phyloP scores from a whole-genome alignment of 2,888 invertebrate genomes.

The Dryadula phaetusa region DNA sequence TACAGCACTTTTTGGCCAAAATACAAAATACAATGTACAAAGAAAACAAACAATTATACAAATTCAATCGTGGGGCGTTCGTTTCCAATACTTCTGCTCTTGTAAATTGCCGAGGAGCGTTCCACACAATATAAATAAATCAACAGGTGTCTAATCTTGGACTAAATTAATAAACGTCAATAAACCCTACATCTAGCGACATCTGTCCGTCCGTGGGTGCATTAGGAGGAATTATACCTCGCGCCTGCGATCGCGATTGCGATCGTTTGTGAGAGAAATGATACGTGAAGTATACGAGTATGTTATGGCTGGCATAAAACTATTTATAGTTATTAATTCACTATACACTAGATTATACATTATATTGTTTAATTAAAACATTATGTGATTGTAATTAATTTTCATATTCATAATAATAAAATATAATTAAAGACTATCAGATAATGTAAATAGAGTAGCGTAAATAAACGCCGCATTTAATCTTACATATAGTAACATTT shows the following conservation, averaged over 20 bases:
- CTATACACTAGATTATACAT: not conserved
- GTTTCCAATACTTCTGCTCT: slow-evolving; percentile 23
- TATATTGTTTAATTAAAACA: slow-evolving; percentile 9
- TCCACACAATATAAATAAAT: slow-evolving; percentile 52
- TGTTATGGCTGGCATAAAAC: slow-evolving; percentile 29
- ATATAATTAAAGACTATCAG: too few relatives aligned
- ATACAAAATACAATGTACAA: too few relatives aligned
- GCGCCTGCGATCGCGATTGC: slow-evolving; percentile 34
- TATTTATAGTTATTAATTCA: slow-evolving; percentile 10
- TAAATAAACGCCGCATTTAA: too few relatives aligned
- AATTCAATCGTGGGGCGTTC: not conserved
- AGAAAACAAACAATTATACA: not conserved
- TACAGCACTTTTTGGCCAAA: too few relatives aligned
- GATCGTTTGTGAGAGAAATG: slow-evolving; percentile 44
- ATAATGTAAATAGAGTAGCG: too few relatives aligned
- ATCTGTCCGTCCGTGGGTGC: slow-evolving; percentile 46
- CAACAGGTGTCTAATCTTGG: slow-evolving; percentile 51
- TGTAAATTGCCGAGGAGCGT: slow-evolving; percentile 35
- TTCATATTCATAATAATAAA: too few relatives aligned
- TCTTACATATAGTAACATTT: too few relatives aligned
- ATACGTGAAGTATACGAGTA: slow-evolving; percentile 30
- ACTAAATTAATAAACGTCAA: slow-evolving; percentile 51
- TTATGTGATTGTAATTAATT: not conserved
- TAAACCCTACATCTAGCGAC: slow-evolving; percentile 46
- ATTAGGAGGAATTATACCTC: slow-evolving; percentile 41